Evolutionary conservation across 2,797 vertebrate genomes (phyloP).

Genomic region (Poeciliopsis infans): DNA sequence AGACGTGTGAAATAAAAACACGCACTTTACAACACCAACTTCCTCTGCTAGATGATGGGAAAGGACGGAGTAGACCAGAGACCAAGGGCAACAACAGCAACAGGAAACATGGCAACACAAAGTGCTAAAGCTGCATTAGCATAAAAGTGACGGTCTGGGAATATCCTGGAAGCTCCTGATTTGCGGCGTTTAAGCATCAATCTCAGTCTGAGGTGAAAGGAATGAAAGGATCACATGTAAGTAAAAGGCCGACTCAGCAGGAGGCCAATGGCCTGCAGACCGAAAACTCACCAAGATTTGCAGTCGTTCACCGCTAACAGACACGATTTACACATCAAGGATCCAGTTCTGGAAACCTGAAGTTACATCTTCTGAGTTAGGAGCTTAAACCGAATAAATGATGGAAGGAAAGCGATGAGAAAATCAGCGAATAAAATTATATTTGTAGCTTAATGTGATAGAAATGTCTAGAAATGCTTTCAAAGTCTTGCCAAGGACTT

Average conservation of each 20-base stretch:
- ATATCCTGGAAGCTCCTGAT: not conserved
- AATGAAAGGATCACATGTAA: constrained; percentile 30
- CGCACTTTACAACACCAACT: constrained; percentile 72
- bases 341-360: not conserved
- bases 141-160: constrained; percentile 17
- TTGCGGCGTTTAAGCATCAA: constrained; percentile 4
- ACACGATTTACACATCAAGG: not conserved
- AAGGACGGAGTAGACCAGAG: constrained; percentile 23
- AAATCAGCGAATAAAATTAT: not conserved
- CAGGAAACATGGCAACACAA: constrained; percentile 38
- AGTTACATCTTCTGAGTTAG: not conserved
- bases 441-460: not conserved
- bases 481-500: too few species aligned
- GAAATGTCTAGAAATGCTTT: too few species aligned
- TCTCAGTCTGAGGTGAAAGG: not conserved
- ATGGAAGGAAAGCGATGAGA: not conserved
- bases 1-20: constrained; percentile 76
- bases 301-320: not conserved
- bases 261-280: constrained; percentile 6
- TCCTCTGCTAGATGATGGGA: constrained; percentile 67
- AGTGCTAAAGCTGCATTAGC: constrained; percentile 27
- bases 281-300: constrained; percentile 1
- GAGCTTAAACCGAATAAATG: not conserved
- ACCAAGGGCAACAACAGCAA: constrained; percentile 22
- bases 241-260: constrained; percentile 18